A percentile compares a stretch with the other conserved stretches of the same genome.
These are phyloP conservation scores for Desmophyllum pertusum DNA, from an alignment of 92 coral and sea anemone species.

Conservation along the genomic window DNA sequence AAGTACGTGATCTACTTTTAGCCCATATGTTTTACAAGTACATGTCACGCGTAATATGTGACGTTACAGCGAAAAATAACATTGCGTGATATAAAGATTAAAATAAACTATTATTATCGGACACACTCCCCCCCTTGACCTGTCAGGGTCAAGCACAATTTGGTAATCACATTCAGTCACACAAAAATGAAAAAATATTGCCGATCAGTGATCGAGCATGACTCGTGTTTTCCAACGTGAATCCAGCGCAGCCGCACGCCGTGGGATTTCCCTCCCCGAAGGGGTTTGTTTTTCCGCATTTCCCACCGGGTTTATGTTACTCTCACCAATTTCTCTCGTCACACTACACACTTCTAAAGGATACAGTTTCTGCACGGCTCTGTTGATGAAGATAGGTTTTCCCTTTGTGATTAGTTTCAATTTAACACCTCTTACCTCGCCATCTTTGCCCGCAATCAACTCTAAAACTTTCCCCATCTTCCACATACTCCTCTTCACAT, in stretches of 20 bases:
- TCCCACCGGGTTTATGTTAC: not conserved
- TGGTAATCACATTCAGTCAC: not conserved
- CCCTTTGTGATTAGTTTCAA: conserved; percentile 31
- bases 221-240: conserved; percentile 36
- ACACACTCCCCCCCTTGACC: conserved; percentile 24
- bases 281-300: not conserved
- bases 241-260: conserved; percentile 55
- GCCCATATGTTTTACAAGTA: too few relatives aligned
- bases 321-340: not conserved
- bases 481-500: conserved; percentile 35
- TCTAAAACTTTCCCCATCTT: conserved; percentile 28
- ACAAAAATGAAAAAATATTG: not conserved
- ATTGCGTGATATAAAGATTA: too few relatives aligned
- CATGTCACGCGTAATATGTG: too few relatives aligned
- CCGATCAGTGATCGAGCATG: conserved; percentile 42
- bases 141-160: conserved; percentile 20
- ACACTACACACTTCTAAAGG: conserved; percentile 20
- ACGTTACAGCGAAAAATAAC: too few relatives aligned
- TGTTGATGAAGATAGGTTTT: conserved; percentile 20
- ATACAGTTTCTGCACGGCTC: conserved; percentile 25
- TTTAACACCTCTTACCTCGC: conserved; percentile 29
- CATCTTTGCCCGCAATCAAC: conserved; percentile 28
- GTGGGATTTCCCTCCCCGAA: conserved; percentile 1
- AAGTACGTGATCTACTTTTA: too few relatives aligned
- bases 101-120: not conserved